A percentile compares a stretch with the other conserved stretches of the same genome.
Conservation (phyloP, 2,113 vertebrate species). For the Oncorhynchus mykiss region DNA sequence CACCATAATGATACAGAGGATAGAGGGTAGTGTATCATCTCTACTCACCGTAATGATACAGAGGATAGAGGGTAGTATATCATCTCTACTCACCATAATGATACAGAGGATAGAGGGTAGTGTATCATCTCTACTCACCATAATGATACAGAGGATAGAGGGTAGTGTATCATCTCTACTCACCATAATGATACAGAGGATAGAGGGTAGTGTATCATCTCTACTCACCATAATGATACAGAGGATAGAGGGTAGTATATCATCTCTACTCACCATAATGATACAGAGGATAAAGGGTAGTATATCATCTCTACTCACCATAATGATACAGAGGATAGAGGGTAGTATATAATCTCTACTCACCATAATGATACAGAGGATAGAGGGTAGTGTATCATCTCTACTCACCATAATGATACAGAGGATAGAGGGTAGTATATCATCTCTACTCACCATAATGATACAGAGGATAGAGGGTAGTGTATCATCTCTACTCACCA, state of each 20-base stretch:
- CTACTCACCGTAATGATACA: no score
- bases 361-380: background rate
- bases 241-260: background rate
- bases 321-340: slow-evolving; percentile 15
- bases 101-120: background rate
- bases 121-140: background rate
- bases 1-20: no score
- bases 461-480: no score
- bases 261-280: background rate
- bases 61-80: no score
- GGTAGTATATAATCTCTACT: background rate
- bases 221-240: background rate
- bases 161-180: background rate
- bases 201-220: background rate
- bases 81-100: no score
- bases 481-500: no score
- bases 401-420: slow-evolving; percentile 75
- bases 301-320: slow-evolving; percentile 62
- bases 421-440: background rate
- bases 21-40: no score
- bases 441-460: no score
- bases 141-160: background rate
- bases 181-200: background rate
- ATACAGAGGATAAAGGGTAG: background rate
- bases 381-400: background rate